Evolutionary conservation across 2,113 vertebrate genomes (phyloP), one percentile per base, ranked within the genome.

Genomic region (Camelus bactrianus): DNA sequence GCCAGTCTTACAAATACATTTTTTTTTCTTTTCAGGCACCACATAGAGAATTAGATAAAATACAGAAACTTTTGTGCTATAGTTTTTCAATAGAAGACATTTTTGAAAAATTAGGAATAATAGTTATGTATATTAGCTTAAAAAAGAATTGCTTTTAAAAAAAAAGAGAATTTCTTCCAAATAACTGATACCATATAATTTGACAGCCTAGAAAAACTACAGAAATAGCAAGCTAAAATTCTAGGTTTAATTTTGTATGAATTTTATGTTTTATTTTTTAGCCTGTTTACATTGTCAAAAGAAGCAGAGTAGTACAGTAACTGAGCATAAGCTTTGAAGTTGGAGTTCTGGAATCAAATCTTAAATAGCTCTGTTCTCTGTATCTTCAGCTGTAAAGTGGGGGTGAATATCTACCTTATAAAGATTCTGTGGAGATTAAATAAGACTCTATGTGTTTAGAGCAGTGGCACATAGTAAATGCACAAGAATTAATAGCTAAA

Each of bases 151-250:
- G 50, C 54, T 60, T 84, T 89, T 28, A 93, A 88, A 64, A 75
- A 65, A 56, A 48, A 65, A 56, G 38, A 60, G 12, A 91, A 60
- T 85, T 96, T 42, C 52, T 70, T 82, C 81, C n/a, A 95, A 93
- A 77, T 89, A 94, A 58, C 46, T 84, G 50, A 46, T 52, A 83
- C 67, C 26, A 62, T 70, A 50, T 77, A 48, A 92, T 46, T 48
- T 75, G 26, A 50, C 69, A 93, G 17, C 46, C 42, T 86, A 90
- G 56, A 52, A 85, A 95, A 82, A 87, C 6, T 87, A 81, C n/a
- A 46, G 12, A 91, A 64, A 81, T 58, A 86, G n/a, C 26, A 93
- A 83, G 11, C 50, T 52, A 75, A n/a, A 52, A 60, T 93, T 93
- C 24, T 50, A 86, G 8, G 3, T 69, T 95, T 72, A 62, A 58